Percentiles rank a stretch among this genome's conserved stretches.
Evolutionary conservation across 2,888 invertebrate genomes (phyloP).

Genomic region (Polylopha cassiicola): DNA sequence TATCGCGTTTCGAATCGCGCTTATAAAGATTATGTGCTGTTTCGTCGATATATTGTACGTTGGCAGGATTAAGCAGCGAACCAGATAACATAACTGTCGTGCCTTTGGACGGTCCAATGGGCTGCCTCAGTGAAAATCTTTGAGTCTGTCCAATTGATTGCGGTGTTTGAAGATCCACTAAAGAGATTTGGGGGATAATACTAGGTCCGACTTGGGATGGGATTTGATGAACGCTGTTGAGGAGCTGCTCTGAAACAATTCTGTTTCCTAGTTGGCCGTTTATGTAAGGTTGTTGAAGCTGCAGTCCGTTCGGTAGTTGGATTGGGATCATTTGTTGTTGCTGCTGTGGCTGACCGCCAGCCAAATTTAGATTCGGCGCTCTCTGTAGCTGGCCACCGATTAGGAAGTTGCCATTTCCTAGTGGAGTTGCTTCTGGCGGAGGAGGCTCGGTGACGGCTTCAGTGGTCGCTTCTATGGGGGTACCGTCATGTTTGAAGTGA

Average conservation of each 20-base stretch:
- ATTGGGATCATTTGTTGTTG: slow-evolving; percentile 65
- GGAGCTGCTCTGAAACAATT: slow-evolving; percentile 75
- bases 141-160: slow-evolving; percentile 39
- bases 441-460: slow-evolving; percentile 76
- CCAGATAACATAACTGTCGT: slow-evolving; percentile 59
- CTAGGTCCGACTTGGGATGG: slow-evolving; percentile 34
- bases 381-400: slow-evolving; percentile 81
- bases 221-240: slow-evolving; percentile 51
- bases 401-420: slow-evolving; percentile 75
- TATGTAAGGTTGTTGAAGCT: slow-evolving; percentile 75
- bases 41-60: slow-evolving; percentile 80
- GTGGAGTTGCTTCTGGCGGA: slow-evolving; percentile 56
- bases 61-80: slow-evolving; percentile 75
- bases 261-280: slow-evolving; percentile 81
- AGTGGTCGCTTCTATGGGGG: slow-evolving; percentile 76
- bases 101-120: slow-evolving; percentile 43
- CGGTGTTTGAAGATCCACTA: slow-evolving; percentile 31
- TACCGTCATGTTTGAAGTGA: slow-evolving; percentile 85
- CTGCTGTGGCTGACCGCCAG: slow-evolving; percentile 46
- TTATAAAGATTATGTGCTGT: slow-evolving; percentile 71
- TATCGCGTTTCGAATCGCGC: slow-evolving; percentile 66
- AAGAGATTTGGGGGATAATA: slow-evolving; percentile 34
- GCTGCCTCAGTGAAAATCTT: slow-evolving; percentile 24
- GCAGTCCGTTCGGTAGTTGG: slow-evolving; percentile 66
- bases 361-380: slow-evolving; percentile 72